Base-by-base conservation (phyloP, 1,140 invertebrate species). In the Elymnias hypermnestra region DNA sequence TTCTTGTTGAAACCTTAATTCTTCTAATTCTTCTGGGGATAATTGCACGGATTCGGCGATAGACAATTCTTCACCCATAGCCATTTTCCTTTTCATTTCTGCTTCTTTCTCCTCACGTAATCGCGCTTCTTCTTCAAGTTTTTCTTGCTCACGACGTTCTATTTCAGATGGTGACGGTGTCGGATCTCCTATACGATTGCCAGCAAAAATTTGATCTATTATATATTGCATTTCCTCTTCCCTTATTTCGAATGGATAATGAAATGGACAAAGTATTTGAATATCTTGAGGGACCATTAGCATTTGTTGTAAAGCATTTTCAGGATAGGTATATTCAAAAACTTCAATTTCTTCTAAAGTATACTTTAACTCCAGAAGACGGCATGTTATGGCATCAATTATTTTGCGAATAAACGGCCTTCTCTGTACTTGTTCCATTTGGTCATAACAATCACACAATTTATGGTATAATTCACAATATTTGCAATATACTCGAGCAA, bases 381-480 rank as follows among this genome's bases (percentile, higher is more conserved):
- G 60, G 39, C 81, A 83, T 3, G 76, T 78, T 8, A 83, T 15
- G 5, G 72, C 60, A 41, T 84, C 78, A 28, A 84, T 78, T 12
- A 84, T 56, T 48, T 63, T 67, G 40, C 61, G 65, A 9, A 85
- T 76, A 33, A 56, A 79, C 1, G 70, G 65, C 35, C 77, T 46
- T 39, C 77, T 60, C 63, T 85, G 81, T 3, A 76, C 65, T 63
- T 85, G 82, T 51, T 64, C 62, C 77, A 82, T 83, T 57, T 83
- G 76, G 46, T 85, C 82, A 28, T 85, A 85, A 18, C 64, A 72
- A 9, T 83, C 82, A 41, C 82, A 85, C 17, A 85, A 43, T 48
- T 72, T 73, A 37, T 85, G 83, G 35, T 75, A 85, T 17, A 85
- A 31, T 7, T 71, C 53, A 53, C 78, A 82, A 39, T 76, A 85